Evolutionary conservation across 2,888 invertebrate genomes (phyloP), one percentile per base, ranked within the genome.

Genomic region (Tryphoninae sp.): DNA sequence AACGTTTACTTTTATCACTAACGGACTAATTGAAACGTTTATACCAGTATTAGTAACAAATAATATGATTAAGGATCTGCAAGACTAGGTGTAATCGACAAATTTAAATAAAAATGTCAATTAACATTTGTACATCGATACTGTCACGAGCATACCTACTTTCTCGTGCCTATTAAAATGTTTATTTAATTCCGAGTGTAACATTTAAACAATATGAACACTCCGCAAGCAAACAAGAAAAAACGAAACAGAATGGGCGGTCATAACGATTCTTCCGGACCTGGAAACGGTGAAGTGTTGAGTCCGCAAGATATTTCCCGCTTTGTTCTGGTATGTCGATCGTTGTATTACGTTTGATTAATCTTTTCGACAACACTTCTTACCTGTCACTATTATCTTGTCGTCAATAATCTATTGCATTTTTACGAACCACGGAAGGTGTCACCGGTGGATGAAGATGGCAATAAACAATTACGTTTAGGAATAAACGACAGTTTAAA

Each of bases 401-500:
- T 13, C 11, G 49, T 19, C 22, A 7, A 49, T 61, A 1, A 13
- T 71, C 7, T 3, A 22, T 61, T 8, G 8, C 58, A 1, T 33
- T 49, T 19, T 23, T 53, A 33, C 19, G n/a, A 58, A 62, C 40
- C 55, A 68, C 9, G 1, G 58, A 53, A 91, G 90, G 87, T 90
- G 23, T 86, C 86, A 61, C 88, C 89, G 2, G 85, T 87, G 42
- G 89, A 89, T 0, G 91, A 91, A 55, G 92, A 92, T 74, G 77
- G 85, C 40, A 89, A 86, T 75, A 91, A 95, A 78, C 90, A 92
- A 9, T 87, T 92, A 42, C 92, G 93, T 78, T 91, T 94, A 84
- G 93, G 93, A 76, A 93, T 94, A 75, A 92, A 92, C 79, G 96
- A 96, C 81, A 94, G 95, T 1, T 89, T 97, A 84, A 95, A 95